These are phyloP conservation scores for Acromyrmex charruanus DNA, from an alignment of 1,140 invertebrate genomes.

Conservation along the genomic window DNA sequence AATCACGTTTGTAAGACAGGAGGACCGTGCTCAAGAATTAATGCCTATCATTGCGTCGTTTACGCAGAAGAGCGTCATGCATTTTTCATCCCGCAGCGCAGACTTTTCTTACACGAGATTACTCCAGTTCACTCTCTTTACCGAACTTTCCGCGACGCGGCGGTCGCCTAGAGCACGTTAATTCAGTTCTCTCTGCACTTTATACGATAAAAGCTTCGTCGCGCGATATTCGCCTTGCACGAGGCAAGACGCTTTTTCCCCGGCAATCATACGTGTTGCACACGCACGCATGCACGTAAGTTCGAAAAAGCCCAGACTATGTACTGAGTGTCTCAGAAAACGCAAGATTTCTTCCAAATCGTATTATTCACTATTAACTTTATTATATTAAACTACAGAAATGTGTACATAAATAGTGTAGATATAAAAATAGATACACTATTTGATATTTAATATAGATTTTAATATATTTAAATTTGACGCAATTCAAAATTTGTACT, in stretches of 20 bases:
- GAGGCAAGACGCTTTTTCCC: slow-evolving; percentile 51
- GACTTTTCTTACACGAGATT: slow-evolving; percentile 64
- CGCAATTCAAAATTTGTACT: not conserved
- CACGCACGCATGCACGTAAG: slow-evolving; percentile 36
- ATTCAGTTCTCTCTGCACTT: slow-evolving; percentile 64
- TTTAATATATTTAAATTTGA: not conserved
- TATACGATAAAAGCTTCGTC: slow-evolving; percentile 59
- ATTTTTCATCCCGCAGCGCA: slow-evolving; percentile 54
- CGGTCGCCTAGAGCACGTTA: slow-evolving; percentile 50
- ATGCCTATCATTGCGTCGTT: slow-evolving; percentile 62
- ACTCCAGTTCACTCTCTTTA: slow-evolving; percentile 59
- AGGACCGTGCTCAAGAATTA: slow-evolving; percentile 56
- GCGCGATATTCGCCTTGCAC: slow-evolving; percentile 55
- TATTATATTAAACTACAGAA: too few relatives aligned
- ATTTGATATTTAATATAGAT: not conserved
- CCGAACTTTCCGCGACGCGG: slow-evolving; percentile 47
- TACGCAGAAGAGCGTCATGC: slow-evolving; percentile 53
- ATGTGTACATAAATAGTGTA: too few relatives aligned
- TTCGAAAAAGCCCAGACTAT: slow-evolving; percentile 27
- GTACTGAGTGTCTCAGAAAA: slow-evolving; percentile 25
- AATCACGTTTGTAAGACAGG: slow-evolving; percentile 44
- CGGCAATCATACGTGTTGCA: slow-evolving; percentile 34
- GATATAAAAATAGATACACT: not conserved
- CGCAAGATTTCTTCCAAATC: not conserved
- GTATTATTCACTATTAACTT: too few relatives aligned